A percentile compares a stretch with the other conserved stretches of the same genome.
phyloP scores from a whole-genome alignment of 2,888 invertebrate genomes.

The Agelastica alni region DNA sequence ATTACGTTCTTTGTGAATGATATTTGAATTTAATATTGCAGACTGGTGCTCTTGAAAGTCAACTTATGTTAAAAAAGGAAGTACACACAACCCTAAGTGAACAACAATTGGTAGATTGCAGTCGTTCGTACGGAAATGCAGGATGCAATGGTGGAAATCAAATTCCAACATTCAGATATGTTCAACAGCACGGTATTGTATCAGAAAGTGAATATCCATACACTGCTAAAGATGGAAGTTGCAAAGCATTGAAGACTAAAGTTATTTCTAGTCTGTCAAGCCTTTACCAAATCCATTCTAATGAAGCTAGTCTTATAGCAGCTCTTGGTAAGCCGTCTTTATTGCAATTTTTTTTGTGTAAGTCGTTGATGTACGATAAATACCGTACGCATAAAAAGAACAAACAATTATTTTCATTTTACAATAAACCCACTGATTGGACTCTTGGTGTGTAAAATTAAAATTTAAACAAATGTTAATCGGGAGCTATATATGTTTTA shows the following conservation, averaged over 20 bases:
- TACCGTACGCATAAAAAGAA: no score
- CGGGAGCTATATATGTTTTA: no score
- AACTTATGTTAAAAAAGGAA: conserved; percentile 79
- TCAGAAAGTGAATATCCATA: conserved; percentile 84
- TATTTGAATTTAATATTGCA: conserved; percentile 48
- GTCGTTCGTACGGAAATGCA: conserved; percentile 67
- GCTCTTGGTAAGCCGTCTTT: background rate
- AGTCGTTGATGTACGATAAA: no score
- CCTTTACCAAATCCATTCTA: background rate
- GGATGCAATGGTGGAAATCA: conserved; percentile 81
- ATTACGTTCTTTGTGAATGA: background rate
- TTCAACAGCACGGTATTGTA: conserved; percentile 80
- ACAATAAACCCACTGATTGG: no score
- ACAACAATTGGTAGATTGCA: conserved; percentile 84
- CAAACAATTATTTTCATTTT: no score
- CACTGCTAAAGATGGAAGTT: conserved; percentile 26
- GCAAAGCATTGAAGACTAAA: conserved; percentile 1
- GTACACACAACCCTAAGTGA: conserved; percentile 75
- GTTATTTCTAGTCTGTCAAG: background rate
- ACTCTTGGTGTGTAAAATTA: no score
- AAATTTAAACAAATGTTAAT: no score
- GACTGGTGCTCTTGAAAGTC: conserved; percentile 88
- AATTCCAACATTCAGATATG: conserved; percentile 79
- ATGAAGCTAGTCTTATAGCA: background rate
- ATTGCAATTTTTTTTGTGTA: no score